A percentile compares a stretch with the other conserved stretches of the same genome.
phyloP scores from a whole-genome alignment of 2,888 invertebrate species.

The Doris montereyensis region DNA sequence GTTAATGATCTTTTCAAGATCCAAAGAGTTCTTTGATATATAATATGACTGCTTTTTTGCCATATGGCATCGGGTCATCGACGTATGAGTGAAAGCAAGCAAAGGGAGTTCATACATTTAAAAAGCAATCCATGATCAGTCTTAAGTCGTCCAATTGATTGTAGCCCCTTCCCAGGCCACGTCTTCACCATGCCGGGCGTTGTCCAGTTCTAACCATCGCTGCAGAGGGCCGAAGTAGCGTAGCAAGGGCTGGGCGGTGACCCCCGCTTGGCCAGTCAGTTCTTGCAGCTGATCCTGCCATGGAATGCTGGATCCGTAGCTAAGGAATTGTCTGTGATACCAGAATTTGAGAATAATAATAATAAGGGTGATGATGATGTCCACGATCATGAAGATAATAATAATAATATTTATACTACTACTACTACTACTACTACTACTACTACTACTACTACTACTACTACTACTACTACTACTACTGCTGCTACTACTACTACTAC shows the following conservation, averaged over 20 bases:
- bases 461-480: conserved; percentile 20
- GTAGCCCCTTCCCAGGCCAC: conserved; percentile 48
- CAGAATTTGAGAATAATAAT: no score
- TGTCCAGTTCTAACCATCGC: conserved; percentile 80
- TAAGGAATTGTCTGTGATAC: conserved; percentile 68
- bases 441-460: conserved; percentile 20
- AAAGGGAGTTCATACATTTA: no score
- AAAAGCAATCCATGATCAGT: no score
- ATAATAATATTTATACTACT: no score
- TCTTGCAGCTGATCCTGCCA: conserved; percentile 83
- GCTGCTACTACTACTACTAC: conserved; percentile 20
- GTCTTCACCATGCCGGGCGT: conserved; percentile 57
- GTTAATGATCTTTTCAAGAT: no score
- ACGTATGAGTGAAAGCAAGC: no score
- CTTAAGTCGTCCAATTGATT: conserved; percentile 47
- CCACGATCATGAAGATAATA: background rate
- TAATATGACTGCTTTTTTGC: no score
- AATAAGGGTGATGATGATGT: no score
- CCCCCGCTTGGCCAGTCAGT: conserved; percentile 80
- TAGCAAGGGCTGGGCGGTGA: conserved; percentile 84
- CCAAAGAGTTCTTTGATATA: no score
- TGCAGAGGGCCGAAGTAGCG: conserved; percentile 87
- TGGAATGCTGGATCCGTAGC: conserved; percentile 73
- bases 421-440: no score
- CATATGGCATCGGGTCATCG: no score